Conservation (phyloP, 2,888 invertebrate genomes). For the Lathronympha strigana region DNA sequence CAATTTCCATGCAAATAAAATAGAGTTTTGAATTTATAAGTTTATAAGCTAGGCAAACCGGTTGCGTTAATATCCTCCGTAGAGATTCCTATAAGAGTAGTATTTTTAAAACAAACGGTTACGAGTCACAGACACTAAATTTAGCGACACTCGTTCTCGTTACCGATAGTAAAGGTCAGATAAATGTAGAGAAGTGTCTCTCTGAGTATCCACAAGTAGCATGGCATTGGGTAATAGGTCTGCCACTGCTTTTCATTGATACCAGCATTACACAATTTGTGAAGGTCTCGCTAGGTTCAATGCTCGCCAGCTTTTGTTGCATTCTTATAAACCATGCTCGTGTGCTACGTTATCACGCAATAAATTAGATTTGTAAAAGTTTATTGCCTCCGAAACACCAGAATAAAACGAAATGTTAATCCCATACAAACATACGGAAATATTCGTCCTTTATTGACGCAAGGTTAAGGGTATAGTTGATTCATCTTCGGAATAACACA, state of each 20-base stretch:
- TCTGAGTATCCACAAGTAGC: background rate
- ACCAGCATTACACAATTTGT: conserved; percentile 32
- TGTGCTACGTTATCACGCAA: conserved; percentile 16
- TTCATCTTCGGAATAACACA: conserved; percentile 27
- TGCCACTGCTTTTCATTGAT: conserved; percentile 34
- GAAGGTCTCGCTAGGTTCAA: conserved; percentile 29
- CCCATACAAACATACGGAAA: background rate
- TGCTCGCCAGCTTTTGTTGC: conserved; percentile 31
- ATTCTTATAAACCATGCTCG: conserved; percentile 19
- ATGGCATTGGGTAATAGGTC: conserved; percentile 8
- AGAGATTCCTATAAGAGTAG: conserved; percentile 1
- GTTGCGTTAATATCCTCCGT: background rate
- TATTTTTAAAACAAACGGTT: conserved; percentile 2
- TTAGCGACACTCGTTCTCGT: conserved; percentile 29
- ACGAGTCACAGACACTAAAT: conserved; percentile 16
- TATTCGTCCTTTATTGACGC: background rate
- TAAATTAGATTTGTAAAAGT: conserved; percentile 24
- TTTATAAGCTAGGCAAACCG: background rate
- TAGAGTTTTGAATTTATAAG: background rate
- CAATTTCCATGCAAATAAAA: background rate
- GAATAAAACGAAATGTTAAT: conserved; percentile 1
- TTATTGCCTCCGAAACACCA: conserved; percentile 10
- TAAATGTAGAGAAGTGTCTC: conserved; percentile 10
- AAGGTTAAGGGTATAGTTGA: conserved; percentile 13
- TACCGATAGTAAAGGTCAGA: conserved; percentile 28